phyloP scores from a whole-genome alignment of 1,140 invertebrate genomes.

The Watersipora subatra region DNA sequence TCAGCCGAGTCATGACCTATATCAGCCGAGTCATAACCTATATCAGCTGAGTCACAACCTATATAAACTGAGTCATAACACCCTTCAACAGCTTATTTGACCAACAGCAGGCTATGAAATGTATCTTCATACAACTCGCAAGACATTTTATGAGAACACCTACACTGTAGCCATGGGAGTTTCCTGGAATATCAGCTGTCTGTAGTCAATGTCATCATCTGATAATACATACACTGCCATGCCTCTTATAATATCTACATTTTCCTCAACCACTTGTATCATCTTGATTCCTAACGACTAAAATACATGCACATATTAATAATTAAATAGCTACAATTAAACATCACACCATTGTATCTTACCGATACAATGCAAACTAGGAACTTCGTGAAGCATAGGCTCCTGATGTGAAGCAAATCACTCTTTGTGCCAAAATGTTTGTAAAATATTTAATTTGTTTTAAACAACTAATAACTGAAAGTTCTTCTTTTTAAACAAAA shows the following conservation, averaged over 20 bases:
- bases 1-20: too few relatives aligned
- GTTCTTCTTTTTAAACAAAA: too few relatives aligned
- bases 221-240: not conserved
- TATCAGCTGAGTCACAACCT: not conserved
- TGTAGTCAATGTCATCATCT: not conserved
- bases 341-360: not conserved
- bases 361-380: not conserved
- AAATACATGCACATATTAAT: not conserved
- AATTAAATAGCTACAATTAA: not conserved
- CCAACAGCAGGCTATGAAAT: not conserved
- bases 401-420: too few relatives aligned
- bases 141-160: not conserved
- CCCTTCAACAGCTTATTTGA: not conserved
- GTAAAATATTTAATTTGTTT: not conserved
- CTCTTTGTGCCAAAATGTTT: not conserved
- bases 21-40: not conserved
- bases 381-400: too few relatives aligned
- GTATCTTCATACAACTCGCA: too few relatives aligned
- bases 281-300: not conserved
- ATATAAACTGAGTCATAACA: not conserved
- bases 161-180: not conserved
- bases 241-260: not conserved
- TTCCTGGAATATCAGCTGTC: not conserved
- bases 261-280: not conserved
- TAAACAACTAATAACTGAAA: not conserved